These are phyloP conservation scores for Stenoptilia bipunctidactyla DNA, from an alignment of 2,888 invertebrate genomes.

Conservation along the genomic window DNA sequence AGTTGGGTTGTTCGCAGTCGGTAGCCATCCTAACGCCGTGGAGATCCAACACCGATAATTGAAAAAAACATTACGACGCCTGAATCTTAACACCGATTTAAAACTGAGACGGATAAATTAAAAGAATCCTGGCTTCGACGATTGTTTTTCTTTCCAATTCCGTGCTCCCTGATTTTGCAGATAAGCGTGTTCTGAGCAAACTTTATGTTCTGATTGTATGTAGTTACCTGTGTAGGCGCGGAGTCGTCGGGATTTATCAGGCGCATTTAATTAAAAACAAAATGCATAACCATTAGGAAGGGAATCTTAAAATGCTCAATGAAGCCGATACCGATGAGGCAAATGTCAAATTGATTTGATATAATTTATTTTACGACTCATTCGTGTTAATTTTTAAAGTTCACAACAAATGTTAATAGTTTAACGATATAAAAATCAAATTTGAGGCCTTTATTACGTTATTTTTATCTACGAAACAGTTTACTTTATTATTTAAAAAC, in stretches of 20 bases:
- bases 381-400: no score
- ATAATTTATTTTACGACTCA: no score
- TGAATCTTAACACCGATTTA: conserved; percentile 66
- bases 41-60: conserved; percentile 57
- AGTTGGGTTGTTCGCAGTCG: conserved; percentile 36
- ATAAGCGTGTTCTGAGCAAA: conserved; percentile 54
- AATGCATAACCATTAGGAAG: conserved; percentile 14
- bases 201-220: conserved; percentile 51
- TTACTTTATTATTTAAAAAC: no score
- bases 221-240: conserved; percentile 46
- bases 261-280: conserved; percentile 39
- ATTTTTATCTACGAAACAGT: no score
- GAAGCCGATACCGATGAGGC: no score
- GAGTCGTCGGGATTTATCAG: conserved; percentile 26
- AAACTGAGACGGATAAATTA: conserved; percentile 64
- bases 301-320: no score
- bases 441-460: no score
- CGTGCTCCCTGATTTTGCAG: conserved; percentile 38
- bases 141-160: conserved; percentile 54
- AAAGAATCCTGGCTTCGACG: conserved; percentile 46
- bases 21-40: conserved; percentile 53
- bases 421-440: no score
- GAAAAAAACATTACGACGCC: conserved; percentile 54
- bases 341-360: no score
- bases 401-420: no score